Base-by-base conservation (phyloP, 2,797 vertebrate genomes). In the Sebastes hubbsi region DNA sequence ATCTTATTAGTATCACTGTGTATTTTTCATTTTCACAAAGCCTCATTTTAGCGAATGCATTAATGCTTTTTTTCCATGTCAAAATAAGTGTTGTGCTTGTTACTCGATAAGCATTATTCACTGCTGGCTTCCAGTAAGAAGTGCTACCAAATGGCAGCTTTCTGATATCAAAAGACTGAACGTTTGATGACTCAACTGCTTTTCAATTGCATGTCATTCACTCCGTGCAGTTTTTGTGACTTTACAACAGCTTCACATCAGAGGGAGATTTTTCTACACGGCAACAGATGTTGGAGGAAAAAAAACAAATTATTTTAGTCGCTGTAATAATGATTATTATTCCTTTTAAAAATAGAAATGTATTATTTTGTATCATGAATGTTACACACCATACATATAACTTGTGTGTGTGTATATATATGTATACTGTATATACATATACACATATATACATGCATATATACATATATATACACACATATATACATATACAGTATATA, bases 101-200 rank as follows among this genome's bases (percentile, higher is more conserved):
- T 68, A 68, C 65, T 75, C 9, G 4, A 69, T 62, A 77, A 77
- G 76, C 22, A 2, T 52, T 36, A 42, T 80, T 87, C 65, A 75
- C 60, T 73, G 27, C 36, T 71, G 70, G 66, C 56, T 80, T 76
- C 55, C 73, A 64, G 38, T 73, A 54, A 68, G 63, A 84, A 67
- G 52, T 71, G 79, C 55, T 24, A 67, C 25, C 25, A 75, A 86
- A 78, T 8, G 16, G 42, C 72, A 78, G 80, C 59, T 67, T 85
- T 59, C 24, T 79, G 72, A 61, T 72, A 78, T 82, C 46, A 84
- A 74, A 12, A 36, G 68, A 81, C 65, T 61, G 72, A 80, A 74
- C 38, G 70, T 84, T 87, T 85, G 61, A 75, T 71, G 86, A 83
- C 67, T 87, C 72, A 82, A 24, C 42, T 0, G 36, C 71, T 78